Percentiles rank a stretch among this genome's conserved stretches.
These are phyloP conservation scores for Apostichopus parvimensis DNA, from an alignment of 35 echinoderm and acorn worm genomes.

Conservation along the genomic window DNA sequence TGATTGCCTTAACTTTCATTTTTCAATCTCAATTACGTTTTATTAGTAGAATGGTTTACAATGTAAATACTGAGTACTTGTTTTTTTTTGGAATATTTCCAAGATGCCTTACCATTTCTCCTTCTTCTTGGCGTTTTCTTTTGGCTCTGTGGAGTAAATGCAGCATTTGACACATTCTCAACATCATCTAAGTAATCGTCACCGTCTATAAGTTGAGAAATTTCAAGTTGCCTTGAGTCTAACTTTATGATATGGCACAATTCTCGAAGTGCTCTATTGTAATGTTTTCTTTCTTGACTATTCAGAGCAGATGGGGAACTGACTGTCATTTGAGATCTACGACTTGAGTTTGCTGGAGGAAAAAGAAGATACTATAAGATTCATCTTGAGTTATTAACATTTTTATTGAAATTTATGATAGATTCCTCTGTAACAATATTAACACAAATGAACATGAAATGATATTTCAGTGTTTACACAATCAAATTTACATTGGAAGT, in stretches of 20 bases:
- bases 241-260: slow-evolving; percentile 75
- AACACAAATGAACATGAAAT: too few species aligned
- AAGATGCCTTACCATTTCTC: background rate
- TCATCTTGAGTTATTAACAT: too few species aligned
- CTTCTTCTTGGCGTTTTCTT: background rate
- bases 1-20: too few species aligned
- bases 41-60: too few species aligned
- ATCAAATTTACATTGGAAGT: too few species aligned
- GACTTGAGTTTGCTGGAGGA: background rate
- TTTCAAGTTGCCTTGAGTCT: slow-evolving; percentile 62
- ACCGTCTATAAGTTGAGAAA: slow-evolving; percentile 14
- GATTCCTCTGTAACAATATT: too few species aligned
- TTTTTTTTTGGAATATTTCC: too few species aligned
- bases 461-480: too few species aligned
- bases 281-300: slow-evolving; percentile 82
- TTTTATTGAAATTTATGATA: background rate
- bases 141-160: slow-evolving; percentile 11
- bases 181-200: slow-evolving; percentile 30
- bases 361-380: background rate
- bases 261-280: slow-evolving; percentile 88
- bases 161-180: background rate
- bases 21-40: too few species aligned
- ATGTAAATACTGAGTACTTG: too few species aligned
- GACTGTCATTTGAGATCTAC: background rate
- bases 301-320: slow-evolving; percentile 34